These are phyloP conservation scores for Oscheius sp. DNA, from an alignment of 1,140 invertebrate genomes.

Conservation along the genomic window DNA sequence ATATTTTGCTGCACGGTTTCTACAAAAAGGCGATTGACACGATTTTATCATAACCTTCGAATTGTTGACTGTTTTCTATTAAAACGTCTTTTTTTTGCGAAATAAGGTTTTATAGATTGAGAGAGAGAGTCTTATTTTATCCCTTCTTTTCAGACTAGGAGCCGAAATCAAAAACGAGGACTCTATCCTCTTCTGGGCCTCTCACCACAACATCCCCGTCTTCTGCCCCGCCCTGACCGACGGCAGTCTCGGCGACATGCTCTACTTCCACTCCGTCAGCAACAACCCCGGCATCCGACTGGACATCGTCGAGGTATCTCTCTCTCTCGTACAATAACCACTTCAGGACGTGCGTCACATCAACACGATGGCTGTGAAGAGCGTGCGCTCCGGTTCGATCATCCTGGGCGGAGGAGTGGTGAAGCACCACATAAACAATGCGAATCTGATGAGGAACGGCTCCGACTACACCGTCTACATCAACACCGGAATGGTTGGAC, in stretches of 20 bases:
- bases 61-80: too few species aligned
- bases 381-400: conserved; percentile 88
- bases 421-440: conserved; percentile 99
- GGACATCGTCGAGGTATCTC: conserved; percentile 81
- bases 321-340: conserved; percentile 20
- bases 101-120: too few species aligned
- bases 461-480: conserved; percentile 92
- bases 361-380: conserved; percentile 91
- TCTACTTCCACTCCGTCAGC: conserved; percentile 94
- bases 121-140: too few species aligned
- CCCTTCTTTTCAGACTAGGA: conserved; percentile 69
- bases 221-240: conserved; percentile 97
- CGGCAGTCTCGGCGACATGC: conserved; percentile 97
- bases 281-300: conserved; percentile 85
- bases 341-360: conserved; percentile 77
- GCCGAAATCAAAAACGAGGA: conserved; percentile 83
- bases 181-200: conserved; percentile 97
- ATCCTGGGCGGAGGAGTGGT: conserved; percentile 92
- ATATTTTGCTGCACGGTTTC: too few species aligned
- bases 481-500: conserved; percentile 81
- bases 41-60: too few species aligned
- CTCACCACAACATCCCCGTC: conserved; percentile 93
- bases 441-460: conserved; percentile 97
- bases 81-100: too few species aligned
- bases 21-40: too few species aligned